Evolutionary conservation across 1,140 invertebrate species (phyloP), one percentile per base, ranked within the genome.

Genomic region (Aricia agestis): DNA sequence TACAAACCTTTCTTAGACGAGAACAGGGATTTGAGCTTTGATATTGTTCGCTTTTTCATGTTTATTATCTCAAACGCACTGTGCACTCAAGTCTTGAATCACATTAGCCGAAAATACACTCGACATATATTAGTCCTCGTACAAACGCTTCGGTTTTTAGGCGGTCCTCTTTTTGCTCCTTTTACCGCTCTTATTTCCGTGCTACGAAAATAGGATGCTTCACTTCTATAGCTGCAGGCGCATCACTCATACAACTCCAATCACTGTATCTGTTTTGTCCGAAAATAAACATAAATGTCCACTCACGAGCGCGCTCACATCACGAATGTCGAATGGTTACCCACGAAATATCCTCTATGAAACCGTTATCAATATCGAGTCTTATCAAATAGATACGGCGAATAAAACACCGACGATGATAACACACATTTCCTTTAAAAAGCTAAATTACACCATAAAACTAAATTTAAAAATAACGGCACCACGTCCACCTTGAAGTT

Each of bases 131-230:
- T 81, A 86, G 86, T 89, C 86, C 84, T 84, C 83, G 59, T 69
- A 69, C 41, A 61, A 42, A 69, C 58, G 32, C 58, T 19, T 69
- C 58, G 32, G 85, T 89, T 91, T 90, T 91, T 91, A 85, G 83
- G 76, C 82, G 80, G 82, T 79, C 81, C 68, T 80, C 84, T 89
- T 91, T 91, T 91, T 90, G 86, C 84, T 90, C 85, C 89, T 89
- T 89, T 91, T 90, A 85, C 85, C 86, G 87, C 82, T 91, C 87
- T 89, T 91, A 91, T 91, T 91, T 91, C 89, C 89, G 89, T 91
- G 85, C 81, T 85, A 90, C 89, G 85, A 91, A 91, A 91, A 91
- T 91, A 91, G 89, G 84, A 83, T 85, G 89, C 80, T 86, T 89
- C 85, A 88, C 86, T 90, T 52, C 45, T 90, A 86, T 81, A 85